Conservation (phyloP, 2,797 vertebrate genomes). For the Eulemur rubriventer region DNA sequence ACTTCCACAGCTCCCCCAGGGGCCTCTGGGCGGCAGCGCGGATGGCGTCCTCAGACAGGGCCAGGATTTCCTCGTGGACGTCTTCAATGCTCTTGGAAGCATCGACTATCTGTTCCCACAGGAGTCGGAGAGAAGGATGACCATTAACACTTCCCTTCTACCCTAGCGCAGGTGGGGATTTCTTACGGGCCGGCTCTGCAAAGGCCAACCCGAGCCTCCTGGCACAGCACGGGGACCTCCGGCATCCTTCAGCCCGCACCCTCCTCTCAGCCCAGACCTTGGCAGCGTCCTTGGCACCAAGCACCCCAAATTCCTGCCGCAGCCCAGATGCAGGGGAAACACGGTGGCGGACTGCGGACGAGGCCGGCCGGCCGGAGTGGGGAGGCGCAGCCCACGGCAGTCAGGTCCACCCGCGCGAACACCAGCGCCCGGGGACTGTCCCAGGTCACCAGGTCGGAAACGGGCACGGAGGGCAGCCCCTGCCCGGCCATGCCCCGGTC, state of each 20-base stretch:
- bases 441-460: background rate
- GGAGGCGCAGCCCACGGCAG: background rate
- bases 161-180: fast-evolving
- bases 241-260: background rate
- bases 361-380: background rate
- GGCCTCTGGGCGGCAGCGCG: slow-evolving; percentile 80
- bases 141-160: fast-evolving
- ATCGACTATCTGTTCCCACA: slow-evolving; percentile 83
- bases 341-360: no score
- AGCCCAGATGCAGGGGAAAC: background rate
- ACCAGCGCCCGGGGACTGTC: background rate
- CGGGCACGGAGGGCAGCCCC: no score
- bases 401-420: background rate
- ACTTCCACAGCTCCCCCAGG: slow-evolving; percentile 91
- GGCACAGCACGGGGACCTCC: fast-evolving
- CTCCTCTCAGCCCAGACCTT: background rate
- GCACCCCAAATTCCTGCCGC: fast-evolving
- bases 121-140: background rate
- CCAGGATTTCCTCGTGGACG: slow-evolving; percentile 89
- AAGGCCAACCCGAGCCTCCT: background rate
- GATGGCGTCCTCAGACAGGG: slow-evolving; percentile 84
- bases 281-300: fast-evolving
- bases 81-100: slow-evolving; percentile 91
- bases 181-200: background rate
- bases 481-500: background rate